Evolutionary conservation across 2,888 invertebrate genomes (phyloP), one percentile per base, ranked within the genome.

Genomic region (Cephus sareptanus): DNA sequence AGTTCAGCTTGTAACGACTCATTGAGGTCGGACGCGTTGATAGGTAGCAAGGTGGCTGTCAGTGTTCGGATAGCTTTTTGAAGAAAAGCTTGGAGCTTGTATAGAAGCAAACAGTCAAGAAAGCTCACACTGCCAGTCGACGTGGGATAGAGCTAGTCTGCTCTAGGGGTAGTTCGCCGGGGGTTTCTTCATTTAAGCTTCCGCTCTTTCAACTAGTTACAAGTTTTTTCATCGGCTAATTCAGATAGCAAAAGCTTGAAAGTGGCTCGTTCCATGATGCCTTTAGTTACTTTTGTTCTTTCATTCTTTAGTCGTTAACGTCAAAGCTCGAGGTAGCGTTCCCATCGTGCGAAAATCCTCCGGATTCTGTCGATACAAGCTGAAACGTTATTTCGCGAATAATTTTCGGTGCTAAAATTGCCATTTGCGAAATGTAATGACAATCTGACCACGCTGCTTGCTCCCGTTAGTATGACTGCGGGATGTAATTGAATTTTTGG

Each of bases 211-310:
- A 87, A 85, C 85, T 87, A 83, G 83, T 87, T 86, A 81, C 83
- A 85, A 87, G 84, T 87, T 87, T 87, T 86, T 87, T 85, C 85
- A 86, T 86, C 83, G 82, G 82, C 78, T 76, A 83, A 81, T 81
- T 77, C 69, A 73, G 81, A 82, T 78, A 80, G 77, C 81, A 76
- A 33, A 34, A 71, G 71, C 34, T 79, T 35, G 78, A 74, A 74
- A 78, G 77, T 75, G 74, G 76, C 77, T 79, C 76, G 56, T 56
- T 56, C 23, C 56, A 23, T 56, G 23, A 23, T 56, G 56, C 9
- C 9, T 15, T 15, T 23, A 23, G 56, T 56, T 56, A 56, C 56
- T 56, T 15, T 56, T 56, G 9, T 56, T 23, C 23, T 9, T 56
- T 9, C 9, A 23, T 56, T 23, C 56, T 56, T 56, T 56, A 56